Evolutionary conservation across 1,140 invertebrate genomes (phyloP).

Genomic region (Drosophila orena): DNA sequence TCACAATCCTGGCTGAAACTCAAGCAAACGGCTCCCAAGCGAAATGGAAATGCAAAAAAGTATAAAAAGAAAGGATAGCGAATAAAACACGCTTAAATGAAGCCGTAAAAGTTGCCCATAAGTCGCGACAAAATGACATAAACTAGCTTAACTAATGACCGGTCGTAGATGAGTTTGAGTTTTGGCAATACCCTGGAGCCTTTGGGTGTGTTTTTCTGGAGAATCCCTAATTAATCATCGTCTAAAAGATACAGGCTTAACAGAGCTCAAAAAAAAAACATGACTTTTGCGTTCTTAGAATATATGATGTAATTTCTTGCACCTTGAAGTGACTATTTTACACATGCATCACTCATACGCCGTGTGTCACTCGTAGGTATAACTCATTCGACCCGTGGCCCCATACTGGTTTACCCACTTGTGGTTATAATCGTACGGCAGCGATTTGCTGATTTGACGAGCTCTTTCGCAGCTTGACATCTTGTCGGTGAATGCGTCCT

Average conservation of each 20-base stretch:
- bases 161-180: neutral
- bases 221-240: neutral
- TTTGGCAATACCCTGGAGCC: neutral
- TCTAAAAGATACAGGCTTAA: neutral
- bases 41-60: slow-evolving; percentile 20
- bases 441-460: slow-evolving; percentile 53
- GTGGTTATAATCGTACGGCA: slow-evolving; percentile 27
- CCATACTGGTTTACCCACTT: slow-evolving; percentile 16
- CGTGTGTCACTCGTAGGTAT: slow-evolving; percentile 17
- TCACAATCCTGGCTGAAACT: slow-evolving; percentile 46
- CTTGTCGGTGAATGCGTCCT: slow-evolving; percentile 28
- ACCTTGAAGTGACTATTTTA: no score
- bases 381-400: slow-evolving; percentile 24
- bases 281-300: neutral
- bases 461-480: slow-evolving; percentile 61
- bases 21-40: slow-evolving; percentile 21
- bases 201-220: neutral
- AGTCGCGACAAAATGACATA: slow-evolving; percentile 75
- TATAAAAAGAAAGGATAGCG: slow-evolving; percentile 19
- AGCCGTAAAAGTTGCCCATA: slow-evolving; percentile 73
- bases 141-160: slow-evolving; percentile 50
- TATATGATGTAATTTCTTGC: neutral
- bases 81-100: slow-evolving; percentile 63
- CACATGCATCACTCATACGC: slow-evolving; percentile 22
- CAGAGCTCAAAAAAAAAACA: no score